These are phyloP conservation scores for Drosophila setosimentum DNA, from an alignment of 2,888 invertebrate genomes.

Conservation along the genomic window DNA sequence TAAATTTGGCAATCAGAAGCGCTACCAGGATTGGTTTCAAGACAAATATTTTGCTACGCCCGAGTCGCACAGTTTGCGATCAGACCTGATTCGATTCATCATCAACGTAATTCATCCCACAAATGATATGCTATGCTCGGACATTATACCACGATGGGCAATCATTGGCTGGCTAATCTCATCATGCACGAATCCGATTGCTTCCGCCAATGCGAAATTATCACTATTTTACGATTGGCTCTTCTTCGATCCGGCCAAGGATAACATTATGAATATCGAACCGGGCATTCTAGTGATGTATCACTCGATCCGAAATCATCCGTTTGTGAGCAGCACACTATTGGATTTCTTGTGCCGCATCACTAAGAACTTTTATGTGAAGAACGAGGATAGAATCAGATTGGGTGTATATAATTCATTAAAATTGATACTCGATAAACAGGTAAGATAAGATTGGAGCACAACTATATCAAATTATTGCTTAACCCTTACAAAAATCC, in stretches of 20 bases:
- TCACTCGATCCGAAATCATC: slow-evolving; percentile 88
- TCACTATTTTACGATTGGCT: slow-evolving; percentile 90
- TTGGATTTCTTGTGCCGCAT: slow-evolving; percentile 90
- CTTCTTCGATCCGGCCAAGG: slow-evolving; percentile 88
- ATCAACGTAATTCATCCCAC: slow-evolving; percentile 90
- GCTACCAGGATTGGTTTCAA: slow-evolving; percentile 91
- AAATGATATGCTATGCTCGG: slow-evolving; percentile 89
- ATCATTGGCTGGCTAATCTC: slow-evolving; percentile 90
- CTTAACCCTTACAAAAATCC: neutral
- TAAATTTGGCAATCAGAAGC: slow-evolving; percentile 88
- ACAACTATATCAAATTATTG: neutral
- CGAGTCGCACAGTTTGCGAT: slow-evolving; percentile 89
- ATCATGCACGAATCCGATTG: slow-evolving; percentile 89
- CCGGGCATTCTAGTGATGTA: slow-evolving; percentile 90
- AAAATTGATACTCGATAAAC: slow-evolving; percentile 87
- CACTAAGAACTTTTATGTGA: slow-evolving; percentile 84
- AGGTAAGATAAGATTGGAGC: slow-evolving; percentile 87
- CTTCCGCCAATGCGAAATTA: slow-evolving; percentile 89
- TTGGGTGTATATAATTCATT: slow-evolving; percentile 85
- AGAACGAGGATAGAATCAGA: slow-evolving; percentile 84
- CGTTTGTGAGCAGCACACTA: slow-evolving; percentile 88
- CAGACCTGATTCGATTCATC: slow-evolving; percentile 89
- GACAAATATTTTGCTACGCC: slow-evolving; percentile 89
- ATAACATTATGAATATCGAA: slow-evolving; percentile 90
- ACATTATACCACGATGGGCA: slow-evolving; percentile 90